These are phyloP conservation scores for Acanthosepion lycidas DNA, from an alignment of 2,888 invertebrate genomes.

Conservation along the genomic window DNA sequence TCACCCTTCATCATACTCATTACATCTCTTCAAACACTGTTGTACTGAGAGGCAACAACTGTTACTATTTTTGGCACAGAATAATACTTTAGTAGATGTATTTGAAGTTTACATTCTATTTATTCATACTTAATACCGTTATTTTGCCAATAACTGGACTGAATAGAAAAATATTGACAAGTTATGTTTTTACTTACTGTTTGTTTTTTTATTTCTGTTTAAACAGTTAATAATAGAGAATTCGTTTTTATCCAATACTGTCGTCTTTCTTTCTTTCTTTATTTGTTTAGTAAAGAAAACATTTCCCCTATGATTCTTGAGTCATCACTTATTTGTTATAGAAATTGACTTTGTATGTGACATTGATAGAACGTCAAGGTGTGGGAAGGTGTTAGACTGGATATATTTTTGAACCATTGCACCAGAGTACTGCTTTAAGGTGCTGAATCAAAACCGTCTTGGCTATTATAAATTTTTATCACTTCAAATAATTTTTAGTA, in stretches of 20 bases:
- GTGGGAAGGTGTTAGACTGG: background rate
- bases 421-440: no score
- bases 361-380: background rate
- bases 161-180: background rate
- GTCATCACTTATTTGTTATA: background rate
- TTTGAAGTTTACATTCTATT: background rate
- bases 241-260: background rate
- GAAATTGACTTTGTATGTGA: no score
- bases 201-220: background rate
- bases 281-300: background rate
- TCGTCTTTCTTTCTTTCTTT: slow-evolving; percentile 15
- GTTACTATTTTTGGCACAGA: background rate
- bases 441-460: no score
- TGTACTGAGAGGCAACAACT: no score
- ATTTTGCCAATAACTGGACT: background rate
- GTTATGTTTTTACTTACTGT: background rate
- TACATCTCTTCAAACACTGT: no score
- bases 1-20: no score
- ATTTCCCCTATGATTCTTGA: background rate
- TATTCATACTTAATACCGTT: background rate
- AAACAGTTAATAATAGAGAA: background rate
- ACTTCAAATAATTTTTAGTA: no score
- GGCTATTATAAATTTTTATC: no score
- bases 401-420: no score
- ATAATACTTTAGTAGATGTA: background rate